Evolutionary conservation across 2,888 invertebrate genomes (phyloP).

Genomic region (Flabesymbios commensalis): DNA sequence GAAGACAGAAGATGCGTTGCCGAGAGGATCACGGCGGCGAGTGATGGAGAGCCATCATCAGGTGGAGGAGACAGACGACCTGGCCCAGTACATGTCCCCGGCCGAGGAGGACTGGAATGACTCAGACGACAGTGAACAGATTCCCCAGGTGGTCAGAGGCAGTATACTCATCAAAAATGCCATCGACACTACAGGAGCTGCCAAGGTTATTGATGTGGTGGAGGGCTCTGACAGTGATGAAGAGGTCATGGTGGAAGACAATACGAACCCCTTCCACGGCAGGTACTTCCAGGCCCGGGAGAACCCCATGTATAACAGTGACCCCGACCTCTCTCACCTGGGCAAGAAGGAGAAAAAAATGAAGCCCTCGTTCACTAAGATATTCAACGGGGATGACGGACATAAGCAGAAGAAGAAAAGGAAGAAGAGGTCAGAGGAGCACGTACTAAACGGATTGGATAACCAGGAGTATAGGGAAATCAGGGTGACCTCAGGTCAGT

Average conservation of each 20-base stretch:
- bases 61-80: constrained; percentile 13
- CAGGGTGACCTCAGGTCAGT: too few relatives aligned
- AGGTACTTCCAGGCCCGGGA: constrained; percentile 31
- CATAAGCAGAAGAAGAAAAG: neutral
- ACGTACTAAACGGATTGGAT: constrained; percentile 6
- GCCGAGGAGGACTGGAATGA: constrained; percentile 8
- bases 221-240: constrained; percentile 24
- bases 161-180: constrained; percentile 36
- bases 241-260: constrained; percentile 24
- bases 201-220: constrained; percentile 31
- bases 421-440: neutral
- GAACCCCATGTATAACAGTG: constrained; percentile 36
- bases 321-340: constrained; percentile 25
- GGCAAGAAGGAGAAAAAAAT: neutral
- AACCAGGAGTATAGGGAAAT: neutral
- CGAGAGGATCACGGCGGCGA: neutral
- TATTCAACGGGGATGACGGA: constrained; percentile 16
- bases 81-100: constrained; percentile 14
- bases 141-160: constrained; percentile 34
- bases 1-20: neutral
- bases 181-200: constrained; percentile 31
- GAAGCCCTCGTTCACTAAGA: constrained; percentile 20
- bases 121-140: constrained; percentile 7
- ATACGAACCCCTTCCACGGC: constrained; percentile 34
- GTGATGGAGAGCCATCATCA: neutral